Base-by-base conservation (phyloP, 2,113 vertebrate genomes). In the Speoplatyrhinus poulsoni region DNA sequence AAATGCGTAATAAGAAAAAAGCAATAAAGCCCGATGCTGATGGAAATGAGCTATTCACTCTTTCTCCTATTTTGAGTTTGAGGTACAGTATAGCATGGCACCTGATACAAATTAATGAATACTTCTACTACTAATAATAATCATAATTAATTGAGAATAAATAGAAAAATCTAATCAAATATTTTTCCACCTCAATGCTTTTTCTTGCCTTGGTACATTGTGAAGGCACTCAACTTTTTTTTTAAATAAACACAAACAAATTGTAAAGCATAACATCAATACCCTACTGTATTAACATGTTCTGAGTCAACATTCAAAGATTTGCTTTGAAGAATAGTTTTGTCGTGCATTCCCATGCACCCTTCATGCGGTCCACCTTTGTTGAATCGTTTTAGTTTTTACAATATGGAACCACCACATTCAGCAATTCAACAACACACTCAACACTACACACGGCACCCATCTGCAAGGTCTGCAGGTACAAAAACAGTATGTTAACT, bases 211-310 rank as follows among this genome's bases (percentile, higher is more conserved):
- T 53, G 19, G 55, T 9, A 46, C 16, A 65, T 72, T 54, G 49
- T 36, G 71, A 88, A 88, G 82, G 85, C 87, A 90, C 85, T 77
- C 67, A 60, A 87, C 84, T 83, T 88, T 47, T 53, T 53, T 66
- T 68, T n/a, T 17, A 48, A 3, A 55, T 56, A 52, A 77, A 49
- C 60, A 81, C 62, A 19, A 50, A 64, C 53, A 46, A 50, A 41
- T 7, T 12, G 19, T 19, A 19, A 19, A 19, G 19, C 19, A 48
- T 56, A 65, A 72, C 67, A 52, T 12, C 17, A 63, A 62, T n/a
- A 49, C 61, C 46, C 32, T n/a, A 54, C 76, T 60, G 50, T 72
- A 72, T 54, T 10, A n/a, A 47, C 41, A 60, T 41, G 56, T 61
- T 67, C 50, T 46, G 56, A 46, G n/a, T 6, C 5, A 19, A 77